phyloP scores from a whole-genome alignment of 1,140 invertebrate species.

The Sminthurinus signatus region DNA sequence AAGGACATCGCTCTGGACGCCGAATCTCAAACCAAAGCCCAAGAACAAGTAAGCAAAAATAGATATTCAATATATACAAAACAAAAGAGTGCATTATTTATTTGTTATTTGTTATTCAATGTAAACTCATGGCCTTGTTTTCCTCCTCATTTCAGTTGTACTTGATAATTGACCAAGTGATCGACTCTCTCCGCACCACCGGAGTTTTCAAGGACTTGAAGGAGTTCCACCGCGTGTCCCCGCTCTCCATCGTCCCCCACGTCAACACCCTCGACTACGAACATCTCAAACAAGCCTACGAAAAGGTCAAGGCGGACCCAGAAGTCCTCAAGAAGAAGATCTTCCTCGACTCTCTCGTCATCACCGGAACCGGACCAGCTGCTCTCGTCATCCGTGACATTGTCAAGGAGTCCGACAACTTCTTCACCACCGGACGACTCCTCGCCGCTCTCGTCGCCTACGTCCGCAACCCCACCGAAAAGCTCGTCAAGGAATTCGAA shows the following conservation, averaged over 20 bases:
- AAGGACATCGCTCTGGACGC: constrained; percentile 17
- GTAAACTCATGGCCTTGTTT: too few species aligned
- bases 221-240: constrained; percentile 33
- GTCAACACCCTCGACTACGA: constrained; percentile 32
- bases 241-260: constrained; percentile 29
- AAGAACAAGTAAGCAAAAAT: too few species aligned
- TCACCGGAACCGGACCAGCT: constrained; percentile 38
- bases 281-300: constrained; percentile 29
- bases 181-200: constrained; percentile 20
- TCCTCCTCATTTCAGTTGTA: too few species aligned
- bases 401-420: constrained; percentile 24
- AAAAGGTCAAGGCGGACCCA: constrained; percentile 26
- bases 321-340: constrained; percentile 31
- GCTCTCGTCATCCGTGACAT: constrained; percentile 37
- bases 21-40: constrained; percentile 18
- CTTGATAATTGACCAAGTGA: constrained; percentile 29
- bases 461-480: constrained; percentile 36
- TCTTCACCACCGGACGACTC: constrained; percentile 22
- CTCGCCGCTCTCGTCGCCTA: constrained; percentile 30
- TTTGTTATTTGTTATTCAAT: too few species aligned
- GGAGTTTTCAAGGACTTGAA: constrained; percentile 29
- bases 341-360: constrained; percentile 36
- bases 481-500: constrained; percentile 33
- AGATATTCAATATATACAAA: too few species aligned
- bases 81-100: too few species aligned